Base-by-base conservation (phyloP, 1,140 invertebrate species). In the Drosophila nikananu region DNA sequence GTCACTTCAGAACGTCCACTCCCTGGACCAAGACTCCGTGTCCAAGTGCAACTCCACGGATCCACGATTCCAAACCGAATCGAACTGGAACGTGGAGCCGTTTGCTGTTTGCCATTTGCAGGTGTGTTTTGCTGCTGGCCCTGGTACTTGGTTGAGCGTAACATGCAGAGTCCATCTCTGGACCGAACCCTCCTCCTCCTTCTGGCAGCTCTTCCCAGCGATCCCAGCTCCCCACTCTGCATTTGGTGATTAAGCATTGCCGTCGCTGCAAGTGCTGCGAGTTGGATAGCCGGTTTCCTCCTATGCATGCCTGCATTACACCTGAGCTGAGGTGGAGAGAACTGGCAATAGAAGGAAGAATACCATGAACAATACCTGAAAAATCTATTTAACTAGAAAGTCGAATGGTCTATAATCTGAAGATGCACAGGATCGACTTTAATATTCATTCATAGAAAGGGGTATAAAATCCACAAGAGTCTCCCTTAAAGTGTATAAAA, bases 91-190 rank as follows among this genome's bases (percentile, higher is more conserved):
- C 61, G 62, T 42, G 27, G 19, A 42, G 42, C 75, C 42, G 42
- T 66, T 76, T 44, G 42, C 64, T 25, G 19, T 77, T 77, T 57
- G 52, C 52, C 73, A 35, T 70, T 70, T 66, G 35, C 75, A 76
- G 74, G 74, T 72, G 74, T 49, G 62, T 42, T 42, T 54, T 48
- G 52, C 17, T 27, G 37, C 48, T 35, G 46, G 54, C 68, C 70
- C 67, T 61, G 70, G 70, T 77, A 77, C 63, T 70, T 77, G 60
- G 74, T 68, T 77, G 58, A 78, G 74, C 75, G 75, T 78, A 78
- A 78, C 75, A 61, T 70, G 75, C 55, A 52, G 70, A 64, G 35
- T 55, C 63, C 41, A 23, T 41, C 66, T 65, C 44, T 27, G 19
- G 19, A 49, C 62, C 62, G 48, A 49, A 10, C 48, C 48, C 48